Evolutionary conservation across 2,113 vertebrate species (phyloP).

Genomic region (Daphoenositta chrysoptera): DNA sequence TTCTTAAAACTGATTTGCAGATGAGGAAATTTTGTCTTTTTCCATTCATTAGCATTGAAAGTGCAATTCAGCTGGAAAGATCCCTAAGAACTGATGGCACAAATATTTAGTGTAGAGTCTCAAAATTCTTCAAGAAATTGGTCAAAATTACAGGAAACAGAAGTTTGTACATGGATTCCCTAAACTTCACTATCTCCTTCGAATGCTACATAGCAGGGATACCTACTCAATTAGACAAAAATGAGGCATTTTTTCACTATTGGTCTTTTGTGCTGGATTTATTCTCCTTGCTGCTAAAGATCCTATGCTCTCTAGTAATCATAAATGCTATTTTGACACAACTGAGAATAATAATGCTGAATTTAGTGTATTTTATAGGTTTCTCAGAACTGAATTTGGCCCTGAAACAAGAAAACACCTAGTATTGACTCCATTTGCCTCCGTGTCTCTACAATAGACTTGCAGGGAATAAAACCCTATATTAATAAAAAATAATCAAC

Average conservation of each 20-base stretch:
- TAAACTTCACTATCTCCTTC: not conserved
- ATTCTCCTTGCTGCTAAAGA: not conserved
- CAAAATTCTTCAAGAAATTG: not conserved
- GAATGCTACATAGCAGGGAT: not conserved
- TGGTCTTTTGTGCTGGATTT: not conserved
- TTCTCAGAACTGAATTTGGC: not conserved
- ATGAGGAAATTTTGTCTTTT: not conserved
- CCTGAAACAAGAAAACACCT: not conserved
- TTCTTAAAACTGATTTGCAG: not conserved
- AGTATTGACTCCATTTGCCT: not conserved
- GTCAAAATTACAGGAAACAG: not conserved
- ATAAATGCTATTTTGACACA: not conserved
- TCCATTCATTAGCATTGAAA: not conserved
- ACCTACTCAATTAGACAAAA: not conserved
- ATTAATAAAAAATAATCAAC: not conserved
- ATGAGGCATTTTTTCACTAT: not conserved
- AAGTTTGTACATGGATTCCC: not conserved
- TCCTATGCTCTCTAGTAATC: not conserved
- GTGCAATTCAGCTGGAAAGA: not conserved
- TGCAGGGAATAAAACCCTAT: not conserved
- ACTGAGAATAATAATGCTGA: not conserved
- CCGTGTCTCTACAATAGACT: fast-evolving
- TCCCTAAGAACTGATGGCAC: not conserved
- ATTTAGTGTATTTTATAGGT: not conserved
- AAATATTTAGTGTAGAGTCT: not conserved